Conservation (phyloP, 2,888 invertebrate species). For the Parnassius glacialis region DNA sequence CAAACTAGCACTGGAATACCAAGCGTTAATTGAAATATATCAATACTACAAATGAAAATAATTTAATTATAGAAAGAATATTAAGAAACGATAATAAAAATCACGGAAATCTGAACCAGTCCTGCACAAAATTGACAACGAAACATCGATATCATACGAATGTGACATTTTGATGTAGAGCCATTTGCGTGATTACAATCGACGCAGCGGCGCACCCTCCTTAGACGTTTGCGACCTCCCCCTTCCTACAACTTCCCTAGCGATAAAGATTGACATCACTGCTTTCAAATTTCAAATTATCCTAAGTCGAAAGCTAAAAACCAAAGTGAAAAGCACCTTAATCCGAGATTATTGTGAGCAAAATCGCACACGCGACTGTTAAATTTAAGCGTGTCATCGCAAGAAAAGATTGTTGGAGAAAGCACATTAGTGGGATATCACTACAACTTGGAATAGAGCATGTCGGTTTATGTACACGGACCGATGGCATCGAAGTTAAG, state of each 20-base stretch:
- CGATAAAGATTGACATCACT: constrained; percentile 78
- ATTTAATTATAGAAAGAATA: background rate
- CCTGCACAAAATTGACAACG: constrained; percentile 60
- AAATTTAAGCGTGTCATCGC: constrained; percentile 73
- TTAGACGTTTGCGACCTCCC: constrained; percentile 47
- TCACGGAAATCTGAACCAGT: constrained; percentile 36
- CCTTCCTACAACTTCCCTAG: constrained; percentile 73
- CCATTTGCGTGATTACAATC: constrained; percentile 81
- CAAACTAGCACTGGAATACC: too few relatives aligned
- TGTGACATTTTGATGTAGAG: constrained; percentile 77
- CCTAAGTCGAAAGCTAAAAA: constrained; percentile 52
- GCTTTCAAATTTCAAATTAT: constrained; percentile 71
- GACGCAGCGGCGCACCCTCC: constrained; percentile 76
- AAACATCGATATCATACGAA: constrained; percentile 65
- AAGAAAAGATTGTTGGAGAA: constrained; percentile 77
- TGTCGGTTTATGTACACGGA: constrained; percentile 64
- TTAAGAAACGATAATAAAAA: constrained; percentile 19
- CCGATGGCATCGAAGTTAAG: constrained; percentile 57
- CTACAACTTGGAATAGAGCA: constrained; percentile 69
- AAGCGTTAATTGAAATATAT: too few relatives aligned
- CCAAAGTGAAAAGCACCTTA: constrained; percentile 53
- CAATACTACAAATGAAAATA: too few relatives aligned
- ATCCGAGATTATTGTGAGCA: constrained; percentile 41
- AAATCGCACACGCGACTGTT: constrained; percentile 36
- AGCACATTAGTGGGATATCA: constrained; percentile 78